Evolutionary conservation across 2,797 vertebrate species (phyloP), one percentile per base, ranked within the genome.

Genomic region (Chelon auratus): DNA sequence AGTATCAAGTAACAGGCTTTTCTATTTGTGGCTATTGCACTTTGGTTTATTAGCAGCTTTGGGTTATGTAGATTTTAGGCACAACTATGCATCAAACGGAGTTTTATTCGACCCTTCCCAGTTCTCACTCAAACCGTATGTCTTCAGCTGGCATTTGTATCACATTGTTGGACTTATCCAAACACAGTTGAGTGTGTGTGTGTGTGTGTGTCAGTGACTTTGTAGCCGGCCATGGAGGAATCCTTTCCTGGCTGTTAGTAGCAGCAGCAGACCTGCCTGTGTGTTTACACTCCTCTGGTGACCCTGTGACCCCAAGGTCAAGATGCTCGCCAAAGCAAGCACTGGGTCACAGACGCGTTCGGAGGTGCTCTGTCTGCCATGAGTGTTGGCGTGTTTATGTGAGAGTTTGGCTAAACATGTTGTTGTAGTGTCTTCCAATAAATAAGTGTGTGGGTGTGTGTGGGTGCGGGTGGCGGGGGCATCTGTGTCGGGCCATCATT

Each of bases 231-330:
- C 75, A 60, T 40, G 50, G 52, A 87, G 81, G 90, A 95, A 92
- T 93, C 91, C 77, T 77, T 26, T 58, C 77, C 75, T 85, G 71
- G 85, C 72, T 83, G 68, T 89, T 87, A 82, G 90, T 84, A 73
- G 92, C 74, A 81, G 81, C 62, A 73, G 92, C 74, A 81, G 81
- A 61, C 62, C 60, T 82, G 62, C 60, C 80, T 68, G 70, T 77
- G 43, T 93, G 91, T 94, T 93, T 94, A 93, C 81, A 67, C 87
- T 91, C 71, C 62, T 58, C 87, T 68, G 66, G 62, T 82, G 91
- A 93, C 90, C 94, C 69, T 37, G 0, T 77, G 91, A 92, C 91
- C 87, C 70, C 15, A 53, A 86, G 90, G 92, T 92, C 89, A 76
- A 0, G 68, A 88, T 36, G 81, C 78, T 86, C 82, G 84, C 85